A percentile compares a stretch with the other conserved stretches of the same genome.
Conservation (phyloP, 1,140 invertebrate species). For the Drosophila takahashii region DNA sequence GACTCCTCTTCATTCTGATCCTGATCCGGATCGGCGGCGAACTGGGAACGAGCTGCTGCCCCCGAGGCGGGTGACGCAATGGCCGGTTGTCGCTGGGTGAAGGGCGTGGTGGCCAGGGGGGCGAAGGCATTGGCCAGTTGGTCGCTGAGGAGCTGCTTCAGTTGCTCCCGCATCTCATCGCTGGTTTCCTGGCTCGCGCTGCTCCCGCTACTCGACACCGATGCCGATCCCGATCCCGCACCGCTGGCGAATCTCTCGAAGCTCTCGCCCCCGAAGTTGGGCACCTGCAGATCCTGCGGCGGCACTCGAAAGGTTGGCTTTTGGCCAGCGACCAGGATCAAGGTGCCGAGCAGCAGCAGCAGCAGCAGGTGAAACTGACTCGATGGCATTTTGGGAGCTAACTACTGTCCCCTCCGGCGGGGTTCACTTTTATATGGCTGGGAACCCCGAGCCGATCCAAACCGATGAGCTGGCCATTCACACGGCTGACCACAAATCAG, state of each 20-base stretch:
- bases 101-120: constrained; percentile 44
- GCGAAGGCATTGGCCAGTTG: constrained; percentile 55
- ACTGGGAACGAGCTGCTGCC: constrained; percentile 34
- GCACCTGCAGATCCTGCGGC: constrained; percentile 25
- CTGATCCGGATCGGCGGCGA: constrained; percentile 11
- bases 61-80: constrained; percentile 50
- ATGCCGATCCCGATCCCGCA: not conserved
- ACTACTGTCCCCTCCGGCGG: constrained; percentile 19
- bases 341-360: constrained; percentile 15
- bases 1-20: not conserved
- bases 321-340: constrained; percentile 11
- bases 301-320: constrained; percentile 3
- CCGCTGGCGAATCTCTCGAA: constrained; percentile 29
- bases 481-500: constrained; percentile 46
- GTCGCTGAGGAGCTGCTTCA: constrained; percentile 52
- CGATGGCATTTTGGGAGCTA: constrained; percentile 28
- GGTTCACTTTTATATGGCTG: constrained; percentile 28
- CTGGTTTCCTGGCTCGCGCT: constrained; percentile 15
- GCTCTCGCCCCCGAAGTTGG: constrained; percentile 38
- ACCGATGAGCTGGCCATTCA: constrained; percentile 16
- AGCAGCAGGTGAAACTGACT: constrained; percentile 24
- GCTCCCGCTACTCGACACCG: not conserved
- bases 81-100: constrained; percentile 44
- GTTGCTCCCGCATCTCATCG: constrained; percentile 42
- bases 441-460: no score